A percentile compares a stretch with the other conserved stretches of the same genome.
These are phyloP conservation scores for Mormyrus hasselquistii DNA, from an alignment of 2,797 vertebrate species.

Conservation along the genomic window DNA sequence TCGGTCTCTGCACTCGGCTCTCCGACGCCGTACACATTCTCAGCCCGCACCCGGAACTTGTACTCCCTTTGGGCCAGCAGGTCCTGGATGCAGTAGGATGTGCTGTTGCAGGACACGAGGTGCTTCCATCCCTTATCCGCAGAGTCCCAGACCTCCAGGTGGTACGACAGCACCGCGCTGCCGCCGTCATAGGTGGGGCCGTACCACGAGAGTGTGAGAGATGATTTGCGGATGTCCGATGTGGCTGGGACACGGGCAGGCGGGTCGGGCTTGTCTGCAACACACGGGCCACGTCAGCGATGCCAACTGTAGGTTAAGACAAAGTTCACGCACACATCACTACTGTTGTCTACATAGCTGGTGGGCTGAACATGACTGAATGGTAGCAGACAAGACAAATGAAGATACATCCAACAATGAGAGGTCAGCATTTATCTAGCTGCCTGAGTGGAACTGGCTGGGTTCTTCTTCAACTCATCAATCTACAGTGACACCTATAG, in stretches of 20 bases:
- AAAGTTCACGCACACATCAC: constrained; percentile 5
- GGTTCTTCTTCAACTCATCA: neutral
- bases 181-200: constrained; percentile 92
- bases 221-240: constrained; percentile 79
- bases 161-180: constrained; percentile 88
- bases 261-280: constrained; percentile 88
- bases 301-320: neutral
- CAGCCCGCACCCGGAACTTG: constrained; percentile 84
- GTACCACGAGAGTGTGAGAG: constrained; percentile 89
- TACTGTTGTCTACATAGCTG: neutral
- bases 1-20: constrained; percentile 87
- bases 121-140: constrained; percentile 74
- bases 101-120: constrained; percentile 89
- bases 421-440: neutral
- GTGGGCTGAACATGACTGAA: neutral
- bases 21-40: constrained; percentile 85
- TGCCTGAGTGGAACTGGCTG: neutral
- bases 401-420: neutral
- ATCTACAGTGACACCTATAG: neutral
- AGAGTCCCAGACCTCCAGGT: constrained; percentile 85
- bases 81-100: constrained; percentile 81
- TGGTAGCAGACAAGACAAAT: neutral
- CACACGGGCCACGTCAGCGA: neutral
- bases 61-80: constrained; percentile 81
- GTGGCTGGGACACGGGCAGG: constrained; percentile 82